These are phyloP conservation scores for Sapajus apella DNA, from an alignment of 2,113 vertebrate genomes.

Conservation along the genomic window DNA sequence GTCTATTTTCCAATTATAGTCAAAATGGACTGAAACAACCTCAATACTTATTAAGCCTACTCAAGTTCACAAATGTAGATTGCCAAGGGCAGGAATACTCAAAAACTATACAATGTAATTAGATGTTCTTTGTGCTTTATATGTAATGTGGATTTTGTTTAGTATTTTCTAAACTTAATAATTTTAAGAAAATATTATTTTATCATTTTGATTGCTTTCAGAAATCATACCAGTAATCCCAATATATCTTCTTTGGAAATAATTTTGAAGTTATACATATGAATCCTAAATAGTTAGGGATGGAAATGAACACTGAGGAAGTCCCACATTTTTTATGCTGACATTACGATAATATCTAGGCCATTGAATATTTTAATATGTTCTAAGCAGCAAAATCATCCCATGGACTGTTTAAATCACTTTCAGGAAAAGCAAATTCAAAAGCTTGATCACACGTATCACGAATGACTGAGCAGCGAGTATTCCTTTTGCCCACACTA, in stretches of 20 bases:
- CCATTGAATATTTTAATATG: not conserved
- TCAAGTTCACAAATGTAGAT: not conserved
- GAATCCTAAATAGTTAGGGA: slow-evolving; percentile 37
- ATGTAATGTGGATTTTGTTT: slow-evolving; percentile 18
- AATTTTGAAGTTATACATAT: slow-evolving; percentile 29
- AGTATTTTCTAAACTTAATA: not conserved
- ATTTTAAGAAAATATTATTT: not conserved
- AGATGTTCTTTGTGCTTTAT: not conserved
- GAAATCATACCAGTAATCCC: not conserved
- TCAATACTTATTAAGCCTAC: not conserved
- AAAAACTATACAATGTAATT: not conserved
- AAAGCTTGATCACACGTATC: not conserved
- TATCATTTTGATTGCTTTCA: not conserved
- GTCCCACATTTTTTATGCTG: not conserved
- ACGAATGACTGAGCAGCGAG: not conserved
- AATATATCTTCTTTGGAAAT: not conserved
- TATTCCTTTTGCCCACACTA: not conserved
- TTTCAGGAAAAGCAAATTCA: slow-evolving; percentile 53
- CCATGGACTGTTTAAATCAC: slow-evolving; percentile 52
- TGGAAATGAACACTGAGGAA: slow-evolving; percentile 17
- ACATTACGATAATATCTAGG: slow-evolving; percentile 39
- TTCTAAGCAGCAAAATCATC: slow-evolving; percentile 39
- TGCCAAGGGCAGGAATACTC: not conserved
- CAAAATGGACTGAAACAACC: not conserved
- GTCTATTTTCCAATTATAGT: not conserved